These are phyloP conservation scores for Triplophysa rosa DNA, from an alignment of 2,113 vertebrate species.

Conservation along the genomic window DNA sequence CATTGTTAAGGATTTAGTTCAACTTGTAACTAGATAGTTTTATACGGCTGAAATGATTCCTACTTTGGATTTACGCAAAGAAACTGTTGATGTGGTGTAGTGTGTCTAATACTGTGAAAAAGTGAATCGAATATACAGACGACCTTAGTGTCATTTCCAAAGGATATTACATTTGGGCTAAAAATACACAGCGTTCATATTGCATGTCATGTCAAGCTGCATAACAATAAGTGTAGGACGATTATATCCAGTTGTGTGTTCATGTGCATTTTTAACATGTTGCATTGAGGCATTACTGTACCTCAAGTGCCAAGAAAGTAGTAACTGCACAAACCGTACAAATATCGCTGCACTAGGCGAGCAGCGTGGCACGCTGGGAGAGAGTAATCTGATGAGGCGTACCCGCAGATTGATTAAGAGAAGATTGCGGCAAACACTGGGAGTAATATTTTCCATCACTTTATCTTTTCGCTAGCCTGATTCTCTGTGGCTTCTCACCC, in stretches of 20 bases:
- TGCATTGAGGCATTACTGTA: neutral
- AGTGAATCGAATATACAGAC: neutral
- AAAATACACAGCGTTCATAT: neutral
- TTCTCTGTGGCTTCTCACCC: constrained; percentile 72
- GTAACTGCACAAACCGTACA: neutral
- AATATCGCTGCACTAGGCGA: neutral
- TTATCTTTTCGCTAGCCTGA: constrained; percentile 68
- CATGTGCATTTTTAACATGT: neutral
- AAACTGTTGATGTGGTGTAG: neutral
- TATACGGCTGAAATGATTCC: neutral
- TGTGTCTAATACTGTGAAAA: neutral
- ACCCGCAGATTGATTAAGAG: constrained; percentile 65
- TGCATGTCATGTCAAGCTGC: neutral
- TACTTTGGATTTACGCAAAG: neutral
- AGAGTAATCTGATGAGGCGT: constrained; percentile 58
- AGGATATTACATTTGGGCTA: neutral
- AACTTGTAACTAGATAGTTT: neutral
- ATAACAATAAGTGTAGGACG: neutral
- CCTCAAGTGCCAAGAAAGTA: neutral
- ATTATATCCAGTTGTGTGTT: neutral
- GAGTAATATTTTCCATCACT: constrained; percentile 67
- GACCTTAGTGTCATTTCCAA: neutral
- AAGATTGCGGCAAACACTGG: constrained; percentile 64
- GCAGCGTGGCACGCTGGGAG: neutral
- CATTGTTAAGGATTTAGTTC: neutral